phyloP scores from a whole-genome alignment of 2,113 vertebrate genomes.

The Triplophysa tibetana region DNA sequence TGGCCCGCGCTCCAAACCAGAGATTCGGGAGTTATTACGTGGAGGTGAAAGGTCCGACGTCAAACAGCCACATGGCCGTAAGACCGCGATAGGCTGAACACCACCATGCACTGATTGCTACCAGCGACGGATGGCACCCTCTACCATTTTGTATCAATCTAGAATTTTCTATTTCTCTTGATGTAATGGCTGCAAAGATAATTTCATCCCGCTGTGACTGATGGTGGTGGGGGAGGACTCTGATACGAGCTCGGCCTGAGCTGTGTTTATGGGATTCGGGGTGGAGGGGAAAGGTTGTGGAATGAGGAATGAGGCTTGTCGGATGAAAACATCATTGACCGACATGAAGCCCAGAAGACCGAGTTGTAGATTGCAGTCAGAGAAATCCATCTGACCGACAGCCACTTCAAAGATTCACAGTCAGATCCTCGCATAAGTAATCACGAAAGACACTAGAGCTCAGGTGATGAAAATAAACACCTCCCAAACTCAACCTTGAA shows the following conservation, averaged over 20 bases:
- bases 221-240: conserved; percentile 9
- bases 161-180: conserved; percentile 2
- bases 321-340: conserved; percentile 10
- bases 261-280: conserved; percentile 16
- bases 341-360: conserved; percentile 1
- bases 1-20: conserved; percentile 8
- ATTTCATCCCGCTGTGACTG: not conserved
- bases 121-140: conserved; percentile 15
- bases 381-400: conserved; percentile 6
- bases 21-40: conserved; percentile 46
- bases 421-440: not conserved
- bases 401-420: not conserved
- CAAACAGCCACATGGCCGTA: conserved; percentile 36
- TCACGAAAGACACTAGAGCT: not conserved
- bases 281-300: not conserved
- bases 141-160: conserved; percentile 17
- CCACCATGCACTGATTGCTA: conserved; percentile 11
- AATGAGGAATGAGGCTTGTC: conserved; percentile 12
- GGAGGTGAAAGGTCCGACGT: conserved; percentile 50
- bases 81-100: conserved; percentile 28
- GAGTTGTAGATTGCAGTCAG: conserved; percentile 16
- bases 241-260: conserved; percentile 17
- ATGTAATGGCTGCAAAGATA: conserved; percentile 7
- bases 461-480: conserved; percentile 14
- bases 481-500: not conserved